Base-by-base conservation (phyloP, 2,888 invertebrate species). In the Rhyacophila evoluta region DNA sequence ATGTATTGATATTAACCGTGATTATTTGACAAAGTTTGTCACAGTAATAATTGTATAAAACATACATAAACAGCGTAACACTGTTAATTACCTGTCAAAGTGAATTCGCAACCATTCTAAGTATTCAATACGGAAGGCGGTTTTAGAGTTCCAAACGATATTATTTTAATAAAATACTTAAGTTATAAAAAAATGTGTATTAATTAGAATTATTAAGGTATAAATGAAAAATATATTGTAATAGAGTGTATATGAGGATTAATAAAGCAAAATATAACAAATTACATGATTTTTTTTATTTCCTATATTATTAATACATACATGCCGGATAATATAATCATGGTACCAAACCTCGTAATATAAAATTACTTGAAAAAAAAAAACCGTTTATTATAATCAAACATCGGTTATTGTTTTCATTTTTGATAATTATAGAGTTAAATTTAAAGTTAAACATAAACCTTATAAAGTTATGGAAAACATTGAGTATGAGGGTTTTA, bases 111-210 rank as follows among this genome's bases (percentile, higher is more conserved):
- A 72, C 68, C 72, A 69, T 73, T 78, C 55, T 41, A 75, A 74
- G 77, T 79, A 79, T 79, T 73, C 69, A 68, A 79, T 79, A 80
- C 77, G 29, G 71, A 77, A 73, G 74, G 68, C 71, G 79, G 79
- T 80, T 76, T 77, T 77, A 80, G 79, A 77, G 77, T 80, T 80
- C 79, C 79, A 80, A 80, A 77, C 38, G 75, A 75, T 75, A 75
- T 75, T 75, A 75, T 75, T 75, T 69, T 75, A 70, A 77, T 77
- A 77, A 41, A 37, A 70, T 71, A 38, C 55, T 39, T 80, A 80
- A 77, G 74, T 74, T 74, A 80, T 80, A 73, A 74, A 77, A 33
- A 71, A 71, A 36, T 55, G 67, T 77, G 75, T 77, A 80, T 74
- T 79, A 70, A 77, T 70, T 77, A 79, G 79, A 36, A 38, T 55